Conservation (phyloP, 1,140 invertebrate species). For the Leptoteleia sp. region DNA sequence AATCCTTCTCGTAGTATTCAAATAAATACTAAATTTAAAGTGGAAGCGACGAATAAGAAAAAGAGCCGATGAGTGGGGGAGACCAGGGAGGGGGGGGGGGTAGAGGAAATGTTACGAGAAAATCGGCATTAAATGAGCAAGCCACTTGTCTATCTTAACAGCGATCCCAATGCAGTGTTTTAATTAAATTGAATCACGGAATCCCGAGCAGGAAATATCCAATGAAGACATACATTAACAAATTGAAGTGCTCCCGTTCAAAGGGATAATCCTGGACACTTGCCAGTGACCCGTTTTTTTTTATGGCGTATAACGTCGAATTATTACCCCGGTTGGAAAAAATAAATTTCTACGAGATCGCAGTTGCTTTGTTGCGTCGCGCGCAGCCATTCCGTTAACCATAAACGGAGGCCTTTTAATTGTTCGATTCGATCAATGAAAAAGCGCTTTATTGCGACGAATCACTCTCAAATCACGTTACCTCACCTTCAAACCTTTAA, state of each 20-base stretch:
- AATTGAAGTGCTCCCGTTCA: constrained; percentile 75
- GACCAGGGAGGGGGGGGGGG: too few species aligned
- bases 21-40: too few species aligned
- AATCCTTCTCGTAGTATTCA: too few species aligned
- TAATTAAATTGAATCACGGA: constrained; percentile 79
- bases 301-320: constrained; percentile 50
- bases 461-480: too few species aligned
- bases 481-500: too few species aligned
- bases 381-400: neutral
- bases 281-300: constrained; percentile 71
- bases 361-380: constrained; percentile 12
- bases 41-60: too few species aligned
- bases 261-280: constrained; percentile 71
- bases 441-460: constrained; percentile 6
- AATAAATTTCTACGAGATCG: constrained; percentile 18
- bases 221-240: constrained; percentile 78
- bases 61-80: too few species aligned
- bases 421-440: constrained; percentile 4
- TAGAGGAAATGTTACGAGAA: too few species aligned
- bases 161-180: constrained; percentile 70
- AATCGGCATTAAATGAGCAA: constrained; percentile 59
- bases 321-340: constrained; percentile 31
- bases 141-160: constrained; percentile 50
- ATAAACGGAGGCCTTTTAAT: constrained; percentile 7
- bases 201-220: constrained; percentile 76